A percentile compares a stretch with the other conserved stretches of the same genome.
Evolutionary conservation across 1,140 invertebrate species (phyloP).

Genomic region (Yoshiicerus persimilis): DNA sequence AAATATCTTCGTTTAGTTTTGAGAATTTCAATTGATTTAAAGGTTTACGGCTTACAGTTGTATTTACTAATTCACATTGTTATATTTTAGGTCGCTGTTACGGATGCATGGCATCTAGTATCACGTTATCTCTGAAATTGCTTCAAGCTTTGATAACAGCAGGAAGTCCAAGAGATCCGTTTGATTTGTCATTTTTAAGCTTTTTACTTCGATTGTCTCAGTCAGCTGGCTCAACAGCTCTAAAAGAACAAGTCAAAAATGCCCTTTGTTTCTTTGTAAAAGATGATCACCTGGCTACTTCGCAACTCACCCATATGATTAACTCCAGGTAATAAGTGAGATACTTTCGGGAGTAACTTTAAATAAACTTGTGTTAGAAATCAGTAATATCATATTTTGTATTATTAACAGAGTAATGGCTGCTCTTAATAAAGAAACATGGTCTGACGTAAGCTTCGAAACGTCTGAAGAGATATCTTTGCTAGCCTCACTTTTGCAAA

Average conservation of each 20-base stretch:
- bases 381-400: too few species aligned
- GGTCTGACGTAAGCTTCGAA: constrained; percentile 51
- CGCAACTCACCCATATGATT: constrained; percentile 46
- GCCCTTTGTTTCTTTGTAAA: constrained; percentile 49
- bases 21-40: not conserved
- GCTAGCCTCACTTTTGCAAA: constrained; percentile 80
- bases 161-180: constrained; percentile 45
- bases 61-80: not conserved
- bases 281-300: constrained; percentile 45
- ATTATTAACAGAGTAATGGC: constrained; percentile 36
- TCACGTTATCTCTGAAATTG: constrained; percentile 73
- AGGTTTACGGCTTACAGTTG: not conserved
- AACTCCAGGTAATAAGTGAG: constrained; percentile 16
- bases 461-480: constrained; percentile 76
- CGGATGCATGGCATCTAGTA: constrained; percentile 74
- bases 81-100: constrained; percentile 67
- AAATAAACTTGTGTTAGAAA: too few species aligned
- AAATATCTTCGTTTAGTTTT: too few species aligned
- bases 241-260: constrained; percentile 49
- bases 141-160: constrained; percentile 82
- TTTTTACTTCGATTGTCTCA: constrained; percentile 46
- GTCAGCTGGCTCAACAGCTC: constrained; percentile 45
- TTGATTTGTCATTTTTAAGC: constrained; percentile 46
- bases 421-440: constrained; percentile 43
- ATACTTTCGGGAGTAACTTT: too few species aligned